Evolutionary conservation across 2,888 invertebrate genomes (phyloP).

Genomic region (Caenorhabditis imperialis): DNA sequence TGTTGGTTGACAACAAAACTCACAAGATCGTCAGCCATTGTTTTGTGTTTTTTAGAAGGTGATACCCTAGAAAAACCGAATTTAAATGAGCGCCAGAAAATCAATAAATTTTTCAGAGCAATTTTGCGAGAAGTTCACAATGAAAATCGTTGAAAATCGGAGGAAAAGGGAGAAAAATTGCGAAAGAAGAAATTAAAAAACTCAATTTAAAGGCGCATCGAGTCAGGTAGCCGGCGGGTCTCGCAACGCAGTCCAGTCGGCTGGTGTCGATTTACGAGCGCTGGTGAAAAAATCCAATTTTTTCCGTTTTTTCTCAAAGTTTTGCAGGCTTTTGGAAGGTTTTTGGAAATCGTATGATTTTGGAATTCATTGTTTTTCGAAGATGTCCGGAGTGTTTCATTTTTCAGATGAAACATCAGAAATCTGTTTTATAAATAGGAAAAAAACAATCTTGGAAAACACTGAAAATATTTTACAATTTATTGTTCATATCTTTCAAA

Average conservation of each 20-base stretch:
- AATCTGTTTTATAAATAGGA: no score
- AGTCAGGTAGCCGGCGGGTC: constrained; percentile 8
- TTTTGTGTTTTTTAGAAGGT: constrained; percentile 17
- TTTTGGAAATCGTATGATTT: no score
- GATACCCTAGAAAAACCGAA: constrained; percentile 6
- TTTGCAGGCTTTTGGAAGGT: no score
- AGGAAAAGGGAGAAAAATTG: background rate
- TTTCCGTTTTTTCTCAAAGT: background rate
- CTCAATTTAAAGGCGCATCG: constrained; percentile 31
- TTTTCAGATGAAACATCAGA: no score
- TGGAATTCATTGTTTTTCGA: no score
- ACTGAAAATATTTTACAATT: background rate
- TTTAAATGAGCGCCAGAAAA: no score
- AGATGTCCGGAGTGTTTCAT: no score
- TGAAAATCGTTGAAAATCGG: background rate
- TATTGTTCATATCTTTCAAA: background rate
- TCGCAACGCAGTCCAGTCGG: constrained; percentile 17
- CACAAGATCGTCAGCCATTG: constrained; percentile 66
- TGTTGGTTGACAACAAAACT: constrained; percentile 6
- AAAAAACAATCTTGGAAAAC: no score
- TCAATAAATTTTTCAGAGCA: background rate
- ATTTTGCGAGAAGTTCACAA: background rate
- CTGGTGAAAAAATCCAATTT: background rate
- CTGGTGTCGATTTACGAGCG: constrained; percentile 43
- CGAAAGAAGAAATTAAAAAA: background rate